Evolutionary conservation across 2,113 vertebrate genomes (phyloP), one percentile per base, ranked within the genome.

Genomic region (Cheirogaleus medius): DNA sequence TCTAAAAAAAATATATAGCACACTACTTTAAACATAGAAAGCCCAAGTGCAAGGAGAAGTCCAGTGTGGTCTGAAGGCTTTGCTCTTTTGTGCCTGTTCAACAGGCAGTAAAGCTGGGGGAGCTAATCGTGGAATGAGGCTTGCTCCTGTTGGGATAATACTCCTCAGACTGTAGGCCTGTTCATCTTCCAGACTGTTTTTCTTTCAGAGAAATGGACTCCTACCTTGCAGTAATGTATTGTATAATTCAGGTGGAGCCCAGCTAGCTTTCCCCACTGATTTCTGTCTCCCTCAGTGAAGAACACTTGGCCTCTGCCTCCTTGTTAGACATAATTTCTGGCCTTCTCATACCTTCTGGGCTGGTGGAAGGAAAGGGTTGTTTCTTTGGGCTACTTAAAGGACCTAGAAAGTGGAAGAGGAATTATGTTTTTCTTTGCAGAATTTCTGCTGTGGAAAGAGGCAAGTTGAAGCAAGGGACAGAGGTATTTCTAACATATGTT

Each of bases 41-140:
- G 81, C 34, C 81, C 64, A 18, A 83, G 63, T 21, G 42, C 63
- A 29, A 63, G 91, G 39, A 8, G 3, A 11, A 13, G 94, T 7
- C 63, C 39, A 5, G 18, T 0, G 17, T 60, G 86, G 44, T 52
- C 73, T 21, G 39, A 3, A 15, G 68, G 44, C 60, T 92, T 87
- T 66, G 84, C 83, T 77, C 44, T 39, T 94, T 95, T 95, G 87
- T 96, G 52, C 32, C 15, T 23, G 6, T 90, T 56, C 73, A 32
- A 29, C 64, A 76, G 85, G 91, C 68, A 73, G 63, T n/a, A 9
- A 21, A 44, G 29, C 58, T 0, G 20, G 66, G 42, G 34, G 34
- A 71, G 44, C 21, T 77, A 25, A 13, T 42, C 6, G 4, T n/a
- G 21, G 88, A n/a, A 8, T 2, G 42, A 42, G 44, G 34, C 39